Evolutionary conservation across 2,797 vertebrate genomes (phyloP).

Genomic region (Ataeniobius toweri): DNA sequence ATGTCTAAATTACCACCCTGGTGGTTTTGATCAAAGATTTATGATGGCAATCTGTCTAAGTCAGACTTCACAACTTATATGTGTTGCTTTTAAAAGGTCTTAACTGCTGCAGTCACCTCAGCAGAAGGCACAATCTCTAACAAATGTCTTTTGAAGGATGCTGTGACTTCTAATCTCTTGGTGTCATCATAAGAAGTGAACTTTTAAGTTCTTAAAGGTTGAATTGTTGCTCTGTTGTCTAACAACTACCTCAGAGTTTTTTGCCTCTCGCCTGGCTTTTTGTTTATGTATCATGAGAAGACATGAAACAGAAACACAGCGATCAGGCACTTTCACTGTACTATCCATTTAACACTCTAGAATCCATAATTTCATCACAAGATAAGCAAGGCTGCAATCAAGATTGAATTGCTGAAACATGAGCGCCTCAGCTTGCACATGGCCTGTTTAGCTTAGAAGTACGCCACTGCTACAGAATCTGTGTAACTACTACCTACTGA

Average conservation of each 20-base stretch:
- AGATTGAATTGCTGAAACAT: neutral
- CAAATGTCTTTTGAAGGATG: neutral
- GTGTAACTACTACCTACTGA: neutral
- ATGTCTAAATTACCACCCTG: neutral
- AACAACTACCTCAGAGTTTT: neutral
- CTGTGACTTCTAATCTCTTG: neutral
- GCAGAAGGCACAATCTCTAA: neutral
- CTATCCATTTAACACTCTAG: too few relatives aligned
- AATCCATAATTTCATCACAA: neutral
- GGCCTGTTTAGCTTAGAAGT: too few relatives aligned
- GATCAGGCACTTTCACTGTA: too few relatives aligned
- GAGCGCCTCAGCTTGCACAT: neutral
- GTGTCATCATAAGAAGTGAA: neutral
- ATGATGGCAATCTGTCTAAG: neutral
- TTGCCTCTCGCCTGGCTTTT: neutral
- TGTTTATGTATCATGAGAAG: neutral
- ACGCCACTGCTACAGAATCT: neutral
- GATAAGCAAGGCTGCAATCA: neutral
- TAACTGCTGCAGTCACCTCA: neutral
- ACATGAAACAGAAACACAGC: neutral
- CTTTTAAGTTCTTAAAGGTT: too few relatives aligned
- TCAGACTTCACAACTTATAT: neutral
- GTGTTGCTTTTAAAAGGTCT: neutral
- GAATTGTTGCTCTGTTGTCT: too few relatives aligned
- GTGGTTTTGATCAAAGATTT: neutral